These are phyloP conservation scores for Xiphophorus birchmanni DNA, from an alignment of 2,797 vertebrate genomes.

Conservation along the genomic window DNA sequence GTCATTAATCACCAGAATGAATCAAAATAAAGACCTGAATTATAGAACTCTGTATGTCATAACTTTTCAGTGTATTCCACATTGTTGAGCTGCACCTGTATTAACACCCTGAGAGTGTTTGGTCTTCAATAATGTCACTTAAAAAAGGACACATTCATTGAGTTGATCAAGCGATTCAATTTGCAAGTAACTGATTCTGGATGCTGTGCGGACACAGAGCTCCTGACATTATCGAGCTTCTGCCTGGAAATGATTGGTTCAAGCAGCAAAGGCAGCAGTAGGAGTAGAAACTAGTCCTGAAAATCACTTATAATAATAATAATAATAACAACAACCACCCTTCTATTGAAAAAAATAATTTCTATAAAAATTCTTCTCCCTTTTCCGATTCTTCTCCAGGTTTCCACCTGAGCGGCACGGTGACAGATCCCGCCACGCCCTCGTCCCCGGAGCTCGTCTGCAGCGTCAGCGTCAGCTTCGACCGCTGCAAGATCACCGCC, in stretches of 20 bases:
- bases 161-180: slow-evolving; percentile 33
- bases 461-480: slow-evolving; percentile 98
- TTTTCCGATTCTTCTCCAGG: slow-evolving; percentile 72
- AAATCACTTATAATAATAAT: neutral
- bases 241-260: neutral
- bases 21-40: neutral
- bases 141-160: slow-evolving; percentile 45
- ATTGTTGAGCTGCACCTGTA: slow-evolving; percentile 17
- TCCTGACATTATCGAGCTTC: slow-evolving; percentile 11
- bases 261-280: neutral
- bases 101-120: slow-evolving; percentile 37
- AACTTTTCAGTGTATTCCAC: neutral
- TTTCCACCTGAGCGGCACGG: slow-evolving; percentile 97
- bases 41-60: neutral
- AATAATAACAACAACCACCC: neutral
- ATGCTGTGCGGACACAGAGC: neutral
- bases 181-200: slow-evolving; percentile 19
- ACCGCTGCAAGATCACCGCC: slow-evolving; percentile 99
- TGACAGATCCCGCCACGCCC: slow-evolving; percentile 92
- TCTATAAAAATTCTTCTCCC: neutral
- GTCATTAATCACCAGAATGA: neutral
- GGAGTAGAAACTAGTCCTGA: neutral
- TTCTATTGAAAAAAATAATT: neutral
- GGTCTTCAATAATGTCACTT: slow-evolving; percentile 33
- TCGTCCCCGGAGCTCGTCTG: slow-evolving; percentile 94